phyloP scores from a whole-genome alignment of 2,113 vertebrate genomes.

The Podarcis cretensis region DNA sequence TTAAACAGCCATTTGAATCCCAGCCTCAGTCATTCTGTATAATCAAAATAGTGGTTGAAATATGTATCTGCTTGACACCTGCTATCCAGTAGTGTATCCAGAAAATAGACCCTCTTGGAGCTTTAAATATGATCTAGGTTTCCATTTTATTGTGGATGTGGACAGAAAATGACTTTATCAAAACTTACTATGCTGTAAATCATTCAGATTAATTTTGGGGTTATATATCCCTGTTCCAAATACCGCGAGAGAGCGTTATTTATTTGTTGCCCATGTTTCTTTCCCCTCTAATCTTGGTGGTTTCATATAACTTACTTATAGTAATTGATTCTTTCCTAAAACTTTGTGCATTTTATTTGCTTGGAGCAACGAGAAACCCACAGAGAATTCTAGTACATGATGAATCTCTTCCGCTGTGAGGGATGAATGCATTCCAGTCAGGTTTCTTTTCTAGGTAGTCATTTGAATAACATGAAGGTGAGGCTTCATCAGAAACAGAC shows the following conservation, averaged over 20 bases:
- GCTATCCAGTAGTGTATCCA: not conserved
- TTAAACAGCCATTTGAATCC: not conserved
- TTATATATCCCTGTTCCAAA: not conserved
- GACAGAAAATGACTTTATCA: not conserved
- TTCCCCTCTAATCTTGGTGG: not conserved
- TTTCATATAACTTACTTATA: not conserved
- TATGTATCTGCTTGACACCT: not conserved
- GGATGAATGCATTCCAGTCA: not conserved
- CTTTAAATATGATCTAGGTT: not conserved
- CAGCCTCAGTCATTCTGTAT: not conserved
- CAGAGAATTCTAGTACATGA: not conserved
- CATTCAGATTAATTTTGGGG: not conserved
- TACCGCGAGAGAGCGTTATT: not conserved
- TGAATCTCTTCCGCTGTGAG: not conserved
- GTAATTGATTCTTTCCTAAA: not conserved
- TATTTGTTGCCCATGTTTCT: not conserved
- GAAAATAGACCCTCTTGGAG: not conserved
- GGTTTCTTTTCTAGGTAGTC: not conserved
- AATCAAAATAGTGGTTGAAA: not conserved
- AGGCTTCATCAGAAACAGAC: not conserved
- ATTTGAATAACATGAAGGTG: not conserved
- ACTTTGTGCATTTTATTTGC: not conserved
- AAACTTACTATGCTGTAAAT: not conserved
- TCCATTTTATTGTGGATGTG: conserved; percentile 1
- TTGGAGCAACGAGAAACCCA: not conserved